These are phyloP conservation scores for Malurus splendens DNA, from an alignment of 2,797 vertebrate genomes.

Conservation along the genomic window DNA sequence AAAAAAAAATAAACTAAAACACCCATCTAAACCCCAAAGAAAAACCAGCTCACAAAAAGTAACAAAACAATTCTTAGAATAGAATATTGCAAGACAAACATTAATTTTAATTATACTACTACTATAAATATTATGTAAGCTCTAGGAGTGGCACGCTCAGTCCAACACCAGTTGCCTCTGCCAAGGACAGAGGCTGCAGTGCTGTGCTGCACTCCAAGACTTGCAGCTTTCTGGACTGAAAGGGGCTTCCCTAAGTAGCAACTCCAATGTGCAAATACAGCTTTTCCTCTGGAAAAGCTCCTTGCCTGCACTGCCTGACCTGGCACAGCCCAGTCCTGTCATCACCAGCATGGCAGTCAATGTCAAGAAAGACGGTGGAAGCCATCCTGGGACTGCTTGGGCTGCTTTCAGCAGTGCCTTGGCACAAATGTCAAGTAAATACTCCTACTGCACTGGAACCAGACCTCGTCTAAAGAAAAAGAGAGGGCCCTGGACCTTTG, in stretches of 20 bases:
- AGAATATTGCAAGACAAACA: neutral
- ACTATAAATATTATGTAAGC: neutral
- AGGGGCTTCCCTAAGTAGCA: rapidly evolving
- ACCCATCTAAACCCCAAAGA: neutral
- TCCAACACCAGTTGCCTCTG: neutral
- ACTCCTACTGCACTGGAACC: neutral
- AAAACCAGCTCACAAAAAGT: neutral
- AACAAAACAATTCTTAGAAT: neutral
- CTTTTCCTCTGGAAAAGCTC: neutral
- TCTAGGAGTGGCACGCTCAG: rapidly evolving
- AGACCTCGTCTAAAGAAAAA: neutral
- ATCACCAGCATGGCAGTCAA: neutral
- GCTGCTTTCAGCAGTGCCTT: neutral
- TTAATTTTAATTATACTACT: neutral
- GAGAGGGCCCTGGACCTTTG: neutral
- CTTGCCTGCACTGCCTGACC: neutral
- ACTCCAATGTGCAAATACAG: rapidly evolving
- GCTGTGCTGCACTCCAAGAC: rapidly evolving
- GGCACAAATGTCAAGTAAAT: neutral
- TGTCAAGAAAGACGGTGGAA: neutral
- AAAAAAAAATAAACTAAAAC: neutral
- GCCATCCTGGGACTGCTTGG: neutral
- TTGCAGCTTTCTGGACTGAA: rapidly evolving
- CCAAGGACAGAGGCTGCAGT: neutral
- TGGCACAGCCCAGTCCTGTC: neutral